Conservation (phyloP, 2,888 invertebrate genomes). For the Melieria omissa region DNA sequence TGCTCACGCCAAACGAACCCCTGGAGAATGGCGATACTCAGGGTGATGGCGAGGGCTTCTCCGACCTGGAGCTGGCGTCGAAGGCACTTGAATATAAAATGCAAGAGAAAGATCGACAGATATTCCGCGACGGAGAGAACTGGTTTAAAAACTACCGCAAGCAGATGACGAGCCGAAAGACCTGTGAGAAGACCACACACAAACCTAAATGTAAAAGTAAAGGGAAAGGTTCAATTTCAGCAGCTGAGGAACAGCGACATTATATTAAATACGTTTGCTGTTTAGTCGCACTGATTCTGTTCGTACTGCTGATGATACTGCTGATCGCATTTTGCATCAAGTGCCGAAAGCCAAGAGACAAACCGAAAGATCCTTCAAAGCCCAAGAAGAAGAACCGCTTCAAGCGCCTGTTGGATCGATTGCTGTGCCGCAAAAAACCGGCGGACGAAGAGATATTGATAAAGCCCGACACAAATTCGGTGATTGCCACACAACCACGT, state of each 20-base stretch:
- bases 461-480: conserved; percentile 34
- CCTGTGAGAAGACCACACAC: conserved; percentile 15
- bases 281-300: conserved; percentile 28
- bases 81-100: conserved; percentile 25
- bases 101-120: conserved; percentile 28
- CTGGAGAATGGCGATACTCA: conserved; percentile 3
- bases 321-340: conserved; percentile 20
- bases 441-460: conserved; percentile 42
- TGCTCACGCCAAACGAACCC: not conserved
- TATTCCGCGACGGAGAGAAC: conserved; percentile 6
- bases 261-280: conserved; percentile 31
- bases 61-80: conserved; percentile 23
- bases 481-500: conserved; percentile 36
- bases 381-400: conserved; percentile 15
- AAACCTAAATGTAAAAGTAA: conserved; percentile 26
- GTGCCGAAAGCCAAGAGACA: conserved; percentile 7
- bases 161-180: conserved; percentile 24
- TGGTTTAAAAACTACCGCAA: conserved; percentile 23
- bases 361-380: conserved; percentile 1
- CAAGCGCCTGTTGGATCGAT: conserved; percentile 5
- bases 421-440: conserved; percentile 26
- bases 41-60: conserved; percentile 21
- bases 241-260: conserved; percentile 22
- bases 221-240: conserved; percentile 2
- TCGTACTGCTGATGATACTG: conserved; percentile 36